Conservation (phyloP, 35 echinoderm and acorn worm genomes). For the Heliocidaris erythrogramma region DNA sequence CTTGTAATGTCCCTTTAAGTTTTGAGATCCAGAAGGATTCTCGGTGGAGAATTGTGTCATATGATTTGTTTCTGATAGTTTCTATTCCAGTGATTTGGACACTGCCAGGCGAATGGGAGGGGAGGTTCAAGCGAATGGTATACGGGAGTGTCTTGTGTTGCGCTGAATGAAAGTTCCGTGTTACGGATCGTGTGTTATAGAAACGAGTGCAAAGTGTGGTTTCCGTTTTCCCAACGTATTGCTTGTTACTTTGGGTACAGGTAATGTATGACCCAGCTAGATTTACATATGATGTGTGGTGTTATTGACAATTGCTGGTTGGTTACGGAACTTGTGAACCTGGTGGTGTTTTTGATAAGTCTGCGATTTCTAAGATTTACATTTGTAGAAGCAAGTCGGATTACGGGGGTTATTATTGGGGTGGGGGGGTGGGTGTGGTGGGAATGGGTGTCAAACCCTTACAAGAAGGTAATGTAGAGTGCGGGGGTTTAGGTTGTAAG, state of each 20-base stretch:
- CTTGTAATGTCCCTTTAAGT: background rate
- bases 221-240: constrained; percentile 39
- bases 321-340: constrained; percentile 2
- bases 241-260: background rate
- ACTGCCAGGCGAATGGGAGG: background rate
- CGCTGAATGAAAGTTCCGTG: background rate
- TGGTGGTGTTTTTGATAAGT: constrained; percentile 10
- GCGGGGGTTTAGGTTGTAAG: background rate
- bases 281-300: background rate
- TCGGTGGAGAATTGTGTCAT: no score
- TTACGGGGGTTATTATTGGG: no score
- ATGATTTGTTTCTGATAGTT: background rate
- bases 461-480: background rate
- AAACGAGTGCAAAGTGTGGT: constrained; percentile 16
- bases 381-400: constrained; percentile 15
- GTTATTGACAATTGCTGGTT: background rate
- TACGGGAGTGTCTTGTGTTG: background rate
- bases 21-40: background rate
- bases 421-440: no score
- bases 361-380: background rate
- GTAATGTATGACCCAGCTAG: background rate
- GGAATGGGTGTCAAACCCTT: background rate
- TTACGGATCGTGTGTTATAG: constrained; percentile 9
- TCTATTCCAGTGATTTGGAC: background rate
- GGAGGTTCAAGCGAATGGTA: background rate